Conservation (phyloP, 2,797 vertebrate species). For the Chrosomus eos region DNA sequence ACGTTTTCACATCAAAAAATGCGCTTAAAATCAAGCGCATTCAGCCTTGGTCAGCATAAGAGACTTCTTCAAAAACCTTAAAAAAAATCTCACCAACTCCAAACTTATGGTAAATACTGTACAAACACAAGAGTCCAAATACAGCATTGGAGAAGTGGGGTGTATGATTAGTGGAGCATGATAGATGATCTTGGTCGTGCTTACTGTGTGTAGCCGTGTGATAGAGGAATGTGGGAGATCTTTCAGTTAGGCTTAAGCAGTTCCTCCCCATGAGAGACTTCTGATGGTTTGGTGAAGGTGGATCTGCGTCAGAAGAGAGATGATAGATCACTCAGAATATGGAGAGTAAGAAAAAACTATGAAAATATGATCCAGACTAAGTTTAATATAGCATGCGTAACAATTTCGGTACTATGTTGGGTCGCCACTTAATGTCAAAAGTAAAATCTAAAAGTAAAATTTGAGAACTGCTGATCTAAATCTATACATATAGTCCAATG, state of each 20-base stretch:
- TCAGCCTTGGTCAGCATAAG: background rate
- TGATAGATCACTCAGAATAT: slow-evolving; percentile 34
- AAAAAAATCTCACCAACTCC: background rate
- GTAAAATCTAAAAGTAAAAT: background rate
- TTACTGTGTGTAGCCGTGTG: slow-evolving; percentile 78
- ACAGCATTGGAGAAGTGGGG: slow-evolving; percentile 15
- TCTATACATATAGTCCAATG: background rate
- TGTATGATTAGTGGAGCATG: background rate
- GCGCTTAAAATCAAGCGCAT: too few species aligned
- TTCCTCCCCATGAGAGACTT: slow-evolving; percentile 68
- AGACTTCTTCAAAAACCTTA: background rate
- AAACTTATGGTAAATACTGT: background rate
- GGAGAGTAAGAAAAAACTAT: background rate
- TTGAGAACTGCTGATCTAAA: background rate
- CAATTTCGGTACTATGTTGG: background rate
- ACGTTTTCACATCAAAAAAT: too few species aligned
- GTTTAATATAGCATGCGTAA: background rate
- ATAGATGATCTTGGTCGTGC: slow-evolving; percentile 55
- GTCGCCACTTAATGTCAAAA: background rate
- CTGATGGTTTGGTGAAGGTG: slow-evolving; percentile 67
- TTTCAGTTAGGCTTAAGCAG: slow-evolving; percentile 71
- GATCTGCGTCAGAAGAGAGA: slow-evolving; percentile 66
- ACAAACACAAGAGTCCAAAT: background rate
- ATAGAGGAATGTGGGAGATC: slow-evolving; percentile 79
- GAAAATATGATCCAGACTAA: background rate